Conservation (phyloP, 1,140 invertebrate genomes). For the Centruroides vittatus region DNA sequence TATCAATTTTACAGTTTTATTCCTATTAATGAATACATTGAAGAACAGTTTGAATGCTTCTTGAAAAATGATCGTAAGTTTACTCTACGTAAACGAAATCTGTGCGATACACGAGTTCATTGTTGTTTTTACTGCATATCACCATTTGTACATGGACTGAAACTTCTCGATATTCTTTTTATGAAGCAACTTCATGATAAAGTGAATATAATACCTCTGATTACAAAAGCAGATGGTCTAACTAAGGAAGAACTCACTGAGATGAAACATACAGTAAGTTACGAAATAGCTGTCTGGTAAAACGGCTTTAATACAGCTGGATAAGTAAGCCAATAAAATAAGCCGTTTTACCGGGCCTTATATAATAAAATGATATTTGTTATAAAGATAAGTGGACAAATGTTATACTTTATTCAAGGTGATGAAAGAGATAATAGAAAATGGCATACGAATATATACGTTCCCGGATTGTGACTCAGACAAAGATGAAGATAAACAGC, state of each 20-base stretch:
- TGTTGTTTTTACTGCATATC: slow-evolving; percentile 96
- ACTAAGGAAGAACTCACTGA: slow-evolving; percentile 84
- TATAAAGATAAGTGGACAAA: too few species aligned
- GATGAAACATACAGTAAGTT: slow-evolving; percentile 71
- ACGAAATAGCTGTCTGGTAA: too few species aligned
- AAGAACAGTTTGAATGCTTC: slow-evolving; percentile 91
- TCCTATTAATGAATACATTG: slow-evolving; percentile 59
- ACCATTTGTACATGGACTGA: slow-evolving; percentile 85
- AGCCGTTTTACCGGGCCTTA: too few species aligned
- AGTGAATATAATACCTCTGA: slow-evolving; percentile 91
- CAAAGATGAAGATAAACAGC: slow-evolving; percentile 26
- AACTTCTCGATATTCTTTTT: slow-evolving; percentile 91
- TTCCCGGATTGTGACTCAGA: slow-evolving; percentile 36
- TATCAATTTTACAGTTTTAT: slow-evolving; percentile 33
- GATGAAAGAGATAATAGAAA: slow-evolving; percentile 26
- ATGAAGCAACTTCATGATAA: slow-evolving; percentile 97
- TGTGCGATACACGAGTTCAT: slow-evolving; percentile 87
- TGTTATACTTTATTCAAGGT: too few species aligned
- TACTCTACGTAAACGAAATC: slow-evolving; percentile 74
- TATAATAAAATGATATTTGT: too few species aligned
- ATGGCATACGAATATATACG: slow-evolving; percentile 44
- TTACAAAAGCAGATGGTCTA: slow-evolving; percentile 94
- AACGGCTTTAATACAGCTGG: too few species aligned
- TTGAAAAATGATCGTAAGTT: slow-evolving; percentile 74
- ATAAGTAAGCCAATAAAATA: too few species aligned